Conservation (phyloP, 2,888 invertebrate species). For the Oscheius sp. region DNA sequence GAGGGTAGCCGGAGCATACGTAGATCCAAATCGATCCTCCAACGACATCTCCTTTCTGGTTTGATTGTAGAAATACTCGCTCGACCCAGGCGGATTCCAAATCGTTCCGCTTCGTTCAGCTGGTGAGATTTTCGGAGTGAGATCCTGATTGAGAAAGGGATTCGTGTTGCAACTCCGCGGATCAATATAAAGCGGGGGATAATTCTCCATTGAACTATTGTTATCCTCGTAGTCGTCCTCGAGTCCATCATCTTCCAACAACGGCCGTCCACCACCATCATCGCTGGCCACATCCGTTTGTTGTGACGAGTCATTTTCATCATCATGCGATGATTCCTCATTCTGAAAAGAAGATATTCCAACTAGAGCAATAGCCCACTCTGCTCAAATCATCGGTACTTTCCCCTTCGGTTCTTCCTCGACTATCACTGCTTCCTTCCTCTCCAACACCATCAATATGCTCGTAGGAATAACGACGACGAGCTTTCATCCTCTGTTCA, state of each 20-base stretch:
- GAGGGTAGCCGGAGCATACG: conserved; percentile 47
- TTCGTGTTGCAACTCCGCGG: conserved; percentile 14
- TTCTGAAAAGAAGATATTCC: conserved; percentile 21
- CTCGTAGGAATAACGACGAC: conserved; percentile 49
- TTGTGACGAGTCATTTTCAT: conserved; percentile 44
- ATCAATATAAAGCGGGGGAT: conserved; percentile 12
- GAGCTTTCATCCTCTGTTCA: conserved; percentile 49
- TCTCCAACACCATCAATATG: conserved; percentile 60
- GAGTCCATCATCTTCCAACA: conserved; percentile 55
- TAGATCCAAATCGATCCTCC: not conserved
- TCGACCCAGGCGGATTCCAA: not conserved
- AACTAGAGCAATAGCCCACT: not conserved
- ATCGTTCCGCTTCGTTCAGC: conserved; percentile 6
- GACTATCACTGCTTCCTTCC: conserved; percentile 51
- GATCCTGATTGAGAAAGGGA: conserved; percentile 28
- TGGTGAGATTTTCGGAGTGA: conserved; percentile 32
- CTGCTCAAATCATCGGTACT: conserved; percentile 32
- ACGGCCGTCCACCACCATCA: conserved; percentile 51
- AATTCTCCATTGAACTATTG: conserved; percentile 1
- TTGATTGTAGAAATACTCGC: too few species aligned
- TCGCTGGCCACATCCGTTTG: conserved; percentile 43
- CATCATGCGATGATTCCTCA: conserved; percentile 48
- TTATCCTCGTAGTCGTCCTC: conserved; percentile 53
- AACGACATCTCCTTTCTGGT: not conserved
- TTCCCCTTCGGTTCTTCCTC: conserved; percentile 48